Evolutionary conservation across 37 sponge, comb jelly and placozoan genomes (phyloP).

Genomic region (Halichondria panicea): DNA sequence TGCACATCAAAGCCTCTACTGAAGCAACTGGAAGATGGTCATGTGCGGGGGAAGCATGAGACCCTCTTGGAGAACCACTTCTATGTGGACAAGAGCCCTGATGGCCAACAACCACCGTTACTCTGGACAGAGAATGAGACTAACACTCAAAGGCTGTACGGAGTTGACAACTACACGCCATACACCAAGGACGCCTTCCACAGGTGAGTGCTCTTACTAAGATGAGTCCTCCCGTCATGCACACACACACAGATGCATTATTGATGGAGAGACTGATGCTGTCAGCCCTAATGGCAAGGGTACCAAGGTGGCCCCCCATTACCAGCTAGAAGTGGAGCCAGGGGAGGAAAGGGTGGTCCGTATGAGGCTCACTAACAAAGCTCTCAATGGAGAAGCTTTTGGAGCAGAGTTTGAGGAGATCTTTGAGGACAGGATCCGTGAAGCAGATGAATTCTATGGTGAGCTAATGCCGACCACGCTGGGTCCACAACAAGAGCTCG

Average conservation of each 20-base stretch:
- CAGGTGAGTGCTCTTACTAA: slow-evolving; percentile 33
- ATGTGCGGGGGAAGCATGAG: slow-evolving; percentile 75
- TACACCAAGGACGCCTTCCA: slow-evolving; percentile 95
- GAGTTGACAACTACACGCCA: slow-evolving; percentile 66
- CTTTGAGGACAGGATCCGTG: slow-evolving; percentile 55
- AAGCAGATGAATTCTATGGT: slow-evolving; percentile 83
- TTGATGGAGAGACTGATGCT: slow-evolving; percentile 74
- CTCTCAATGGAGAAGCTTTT: slow-evolving; percentile 37
- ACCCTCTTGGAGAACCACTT: slow-evolving; percentile 72
- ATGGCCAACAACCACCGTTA: slow-evolving; percentile 63
- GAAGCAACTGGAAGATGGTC: slow-evolving; percentile 49
- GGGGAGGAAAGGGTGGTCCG: slow-evolving; percentile 49
- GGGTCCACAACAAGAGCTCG: slow-evolving; percentile 41
- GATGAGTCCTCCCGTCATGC: not conserved
- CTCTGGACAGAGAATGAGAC: slow-evolving; percentile 98
- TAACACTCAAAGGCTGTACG: slow-evolving; percentile 66
- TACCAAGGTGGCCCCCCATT: slow-evolving; percentile 83
- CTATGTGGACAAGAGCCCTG: slow-evolving; percentile 45
- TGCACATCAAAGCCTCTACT: slow-evolving; percentile 83
- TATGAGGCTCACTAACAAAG: slow-evolving; percentile 68
- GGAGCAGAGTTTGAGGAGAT: slow-evolving; percentile 58
- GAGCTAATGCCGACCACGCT: slow-evolving; percentile 28
- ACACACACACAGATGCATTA: slow-evolving; percentile 63
- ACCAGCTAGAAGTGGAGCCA: slow-evolving; percentile 69
- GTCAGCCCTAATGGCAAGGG: slow-evolving; percentile 69